Base-by-base conservation (phyloP, 2,113 vertebrate genomes). In the Misgurnus mizolepis region DNA sequence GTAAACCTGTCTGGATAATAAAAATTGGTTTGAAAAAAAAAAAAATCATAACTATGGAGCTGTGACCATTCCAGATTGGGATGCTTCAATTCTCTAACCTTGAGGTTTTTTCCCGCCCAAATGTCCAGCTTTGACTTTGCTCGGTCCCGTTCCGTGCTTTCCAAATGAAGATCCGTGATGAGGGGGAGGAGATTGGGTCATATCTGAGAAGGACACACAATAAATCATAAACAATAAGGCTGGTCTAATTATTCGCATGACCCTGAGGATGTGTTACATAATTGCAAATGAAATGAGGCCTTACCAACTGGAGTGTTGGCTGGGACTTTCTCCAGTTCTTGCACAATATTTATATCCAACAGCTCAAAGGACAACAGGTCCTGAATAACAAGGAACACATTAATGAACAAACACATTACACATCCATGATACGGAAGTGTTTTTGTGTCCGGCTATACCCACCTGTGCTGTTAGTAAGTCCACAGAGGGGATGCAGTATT, bases 401-500 rank as follows among this genome's bases (percentile, higher is more conserved):
- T 8, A 72, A 5, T n/a, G 2, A 76, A 53, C 40, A 64, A 65
- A 64, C 7, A 34, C 49, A 50, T 82, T 66, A 2, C n/a, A 72
- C 41, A 71, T 15, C 17, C 22, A 9, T 45, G 4, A 39, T 7
- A 61, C 65, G 4, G 7, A 41, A 50, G 22, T 11, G 0, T 60
- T 5, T 53, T 41, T 9, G 34, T 69, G 12, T 47, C 5, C 4
- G 3, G 62, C 14, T 62, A 73, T n/a, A 27, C 62, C 60, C n/a
- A 99, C 97, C 96, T 99, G 97, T 62, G 97, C 96, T 27, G 96
- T 99, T 73, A 99, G 94, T 76, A 99, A 94, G 90, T 99, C 96
- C 0, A 98, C 95, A 6, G 96, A 98, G 43, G 97, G 97, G 82
- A 98, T 96, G 86, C 95, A 98, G 82, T 91, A 95, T 69, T 96